Evolutionary conservation across 1,140 invertebrate species (phyloP), one percentile per base, ranked within the genome.

Genomic region (Plectrocnemia conspersa): DNA sequence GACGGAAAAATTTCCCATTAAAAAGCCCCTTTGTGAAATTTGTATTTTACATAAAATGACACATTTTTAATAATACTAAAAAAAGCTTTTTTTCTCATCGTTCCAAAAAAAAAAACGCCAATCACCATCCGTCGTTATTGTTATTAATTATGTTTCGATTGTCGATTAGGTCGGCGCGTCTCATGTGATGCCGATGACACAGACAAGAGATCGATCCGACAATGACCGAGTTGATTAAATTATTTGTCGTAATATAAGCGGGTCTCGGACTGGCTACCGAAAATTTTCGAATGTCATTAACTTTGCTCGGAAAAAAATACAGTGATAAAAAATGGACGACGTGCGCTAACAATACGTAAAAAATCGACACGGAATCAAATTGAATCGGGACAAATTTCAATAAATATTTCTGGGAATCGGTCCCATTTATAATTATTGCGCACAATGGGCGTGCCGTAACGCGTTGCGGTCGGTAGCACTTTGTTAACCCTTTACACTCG

Each of bases 401-500:
- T 38, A 38, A 38, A 38, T 38, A 13, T 38, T 38, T 38, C 35
- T 16, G 5, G 35, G 35, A 38, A 38, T 38, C 6, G n/a, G 5
- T 29, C 7, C 35, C 35, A 16, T 38, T 38, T 38, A 38, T 38
- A 38, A 38, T 38, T 38, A 38, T 38, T 38, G 35, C n/a, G 15
- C n/a, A 29, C 27, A 29, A 29, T 29, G 27, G 27, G 27, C 27
- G n/a, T 29, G 27, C 27, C 27, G 27, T 6, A 29, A n/a, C n/a
- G 27, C 27, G 35, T 38, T 7, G 13, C 35, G 13, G 6, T 16
- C 35, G 35, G 35, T 38, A 38, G 35, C 35, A 29, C 27, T 29
- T 29, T 29, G 27, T 29, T 29, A 29, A 29, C 27, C 27, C n/a
- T 29, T 29, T n/a, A 29, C 27, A n/a, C 27, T 29, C 27, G 27